A percentile compares a stretch with the other conserved stretches of the same genome.
phyloP scores from a whole-genome alignment of 2,888 invertebrate species.

The Alsophila aescularia region DNA sequence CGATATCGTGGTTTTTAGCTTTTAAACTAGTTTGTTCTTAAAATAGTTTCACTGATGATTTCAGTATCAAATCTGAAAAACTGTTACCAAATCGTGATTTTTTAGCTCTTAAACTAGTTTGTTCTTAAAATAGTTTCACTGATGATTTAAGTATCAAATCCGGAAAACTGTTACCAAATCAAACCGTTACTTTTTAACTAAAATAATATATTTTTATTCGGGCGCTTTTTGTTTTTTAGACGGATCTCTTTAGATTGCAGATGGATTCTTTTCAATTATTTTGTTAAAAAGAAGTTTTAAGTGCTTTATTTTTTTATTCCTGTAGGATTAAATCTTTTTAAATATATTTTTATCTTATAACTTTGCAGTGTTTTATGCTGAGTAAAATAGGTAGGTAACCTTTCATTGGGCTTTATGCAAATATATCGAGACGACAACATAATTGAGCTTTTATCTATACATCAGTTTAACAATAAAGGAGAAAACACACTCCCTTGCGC shows the following conservation, averaged over 20 bases:
- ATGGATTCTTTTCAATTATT: constrained; percentile 27
- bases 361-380: background rate
- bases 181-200: background rate
- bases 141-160: background rate
- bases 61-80: too few relatives aligned
- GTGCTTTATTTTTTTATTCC: constrained; percentile 8
- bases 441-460: too few relatives aligned
- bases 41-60: too few relatives aligned
- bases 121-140: too few relatives aligned
- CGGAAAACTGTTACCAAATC: background rate
- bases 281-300: constrained; percentile 17
- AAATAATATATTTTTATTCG: constrained; percentile 9
- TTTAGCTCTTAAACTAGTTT: too few relatives aligned
- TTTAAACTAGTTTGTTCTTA: too few relatives aligned
- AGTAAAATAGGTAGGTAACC: too few relatives aligned
- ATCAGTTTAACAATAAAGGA: background rate
- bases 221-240: constrained; percentile 6
- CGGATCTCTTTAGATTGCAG: constrained; percentile 6
- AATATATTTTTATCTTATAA: background rate
- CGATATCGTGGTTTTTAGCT: too few relatives aligned
- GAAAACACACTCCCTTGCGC: constrained; percentile 1
- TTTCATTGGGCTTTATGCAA: too few relatives aligned
- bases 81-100: too few relatives aligned
- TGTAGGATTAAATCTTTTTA: background rate
- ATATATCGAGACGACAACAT: too few relatives aligned